These are phyloP conservation scores for Cyclopterus lumpus DNA, from an alignment of 2,797 vertebrate genomes.

Conservation along the genomic window DNA sequence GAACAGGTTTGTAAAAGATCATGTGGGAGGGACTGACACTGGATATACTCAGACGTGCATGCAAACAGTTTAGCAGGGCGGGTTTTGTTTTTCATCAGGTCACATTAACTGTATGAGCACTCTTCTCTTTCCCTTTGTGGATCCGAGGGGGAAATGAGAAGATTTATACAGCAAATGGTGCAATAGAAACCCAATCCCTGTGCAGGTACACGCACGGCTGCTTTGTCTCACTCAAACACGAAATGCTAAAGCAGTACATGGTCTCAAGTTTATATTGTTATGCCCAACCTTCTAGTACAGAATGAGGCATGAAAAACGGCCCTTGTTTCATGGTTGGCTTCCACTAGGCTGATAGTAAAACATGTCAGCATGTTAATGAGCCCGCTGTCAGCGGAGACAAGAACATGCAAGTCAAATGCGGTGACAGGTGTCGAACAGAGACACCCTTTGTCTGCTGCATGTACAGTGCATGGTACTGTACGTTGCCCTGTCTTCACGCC, in stretches of 20 bases:
- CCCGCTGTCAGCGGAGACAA: constrained; percentile 53
- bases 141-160: constrained; percentile 49
- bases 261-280: background rate
- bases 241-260: background rate
- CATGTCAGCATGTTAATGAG: constrained; percentile 50
- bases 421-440: constrained; percentile 66
- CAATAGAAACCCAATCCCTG: constrained; percentile 43
- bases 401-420: constrained; percentile 53
- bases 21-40: constrained; percentile 7
- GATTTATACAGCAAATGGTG: constrained; percentile 28
- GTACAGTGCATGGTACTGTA: constrained; percentile 49
- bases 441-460: constrained; percentile 56
- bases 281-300: background rate
- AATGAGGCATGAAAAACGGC: background rate
- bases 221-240: constrained; percentile 11
- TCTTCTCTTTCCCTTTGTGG: constrained; percentile 50
- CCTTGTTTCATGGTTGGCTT: constrained; percentile 30
- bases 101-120: constrained; percentile 32
- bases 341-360: constrained; percentile 37
- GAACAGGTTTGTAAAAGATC: background rate
- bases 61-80: constrained; percentile 20
- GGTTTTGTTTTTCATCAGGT: constrained; percentile 54
- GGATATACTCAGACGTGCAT: background rate
- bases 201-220: background rate
- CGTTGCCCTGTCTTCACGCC: constrained; percentile 40